These are phyloP conservation scores for Pavo muticus DNA, from an alignment of 2,113 vertebrate genomes.

Conservation along the genomic window DNA sequence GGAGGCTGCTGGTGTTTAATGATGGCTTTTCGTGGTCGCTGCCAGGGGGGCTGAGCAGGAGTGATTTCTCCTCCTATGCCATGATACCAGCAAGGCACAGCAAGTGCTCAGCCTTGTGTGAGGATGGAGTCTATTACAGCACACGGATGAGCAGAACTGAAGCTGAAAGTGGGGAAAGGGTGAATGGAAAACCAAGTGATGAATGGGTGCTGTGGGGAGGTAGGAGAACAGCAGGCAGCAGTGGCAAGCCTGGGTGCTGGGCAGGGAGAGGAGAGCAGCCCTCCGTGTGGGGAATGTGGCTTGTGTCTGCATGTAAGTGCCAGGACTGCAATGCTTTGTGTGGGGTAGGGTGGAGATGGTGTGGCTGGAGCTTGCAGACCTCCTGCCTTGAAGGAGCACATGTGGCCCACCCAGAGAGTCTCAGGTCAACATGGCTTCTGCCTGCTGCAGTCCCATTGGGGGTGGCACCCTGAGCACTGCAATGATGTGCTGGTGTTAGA, in stretches of 20 bases:
- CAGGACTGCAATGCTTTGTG: not conserved
- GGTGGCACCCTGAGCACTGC: not conserved
- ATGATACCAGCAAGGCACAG: accelerated
- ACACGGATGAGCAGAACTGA: not conserved
- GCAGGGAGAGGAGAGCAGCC: not conserved
- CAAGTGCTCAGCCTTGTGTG: not conserved
- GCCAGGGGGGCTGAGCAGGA: not conserved
- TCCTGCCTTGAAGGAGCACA: not conserved
- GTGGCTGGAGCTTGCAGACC: not conserved
- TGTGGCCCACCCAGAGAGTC: accelerated
- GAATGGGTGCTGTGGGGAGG: not conserved
- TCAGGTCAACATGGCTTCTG: accelerated
- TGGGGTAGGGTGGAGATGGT: not conserved
- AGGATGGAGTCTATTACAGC: not conserved
- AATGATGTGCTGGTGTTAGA: not conserved
- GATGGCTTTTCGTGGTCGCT: not conserved
- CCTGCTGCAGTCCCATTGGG: not conserved
- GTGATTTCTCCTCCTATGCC: accelerated
- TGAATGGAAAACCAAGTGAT: not conserved
- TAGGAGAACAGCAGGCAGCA: not conserved
- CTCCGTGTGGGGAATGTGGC: not conserved
- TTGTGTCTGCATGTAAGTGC: not conserved
- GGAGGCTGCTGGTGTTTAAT: accelerated
- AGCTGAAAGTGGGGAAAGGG: not conserved
- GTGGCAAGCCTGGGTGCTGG: not conserved